Percentiles rank a stretch among this genome's conserved stretches.
These are phyloP conservation scores for Arizona elegans DNA, from an alignment of 2,113 vertebrate species.

Conservation along the genomic window DNA sequence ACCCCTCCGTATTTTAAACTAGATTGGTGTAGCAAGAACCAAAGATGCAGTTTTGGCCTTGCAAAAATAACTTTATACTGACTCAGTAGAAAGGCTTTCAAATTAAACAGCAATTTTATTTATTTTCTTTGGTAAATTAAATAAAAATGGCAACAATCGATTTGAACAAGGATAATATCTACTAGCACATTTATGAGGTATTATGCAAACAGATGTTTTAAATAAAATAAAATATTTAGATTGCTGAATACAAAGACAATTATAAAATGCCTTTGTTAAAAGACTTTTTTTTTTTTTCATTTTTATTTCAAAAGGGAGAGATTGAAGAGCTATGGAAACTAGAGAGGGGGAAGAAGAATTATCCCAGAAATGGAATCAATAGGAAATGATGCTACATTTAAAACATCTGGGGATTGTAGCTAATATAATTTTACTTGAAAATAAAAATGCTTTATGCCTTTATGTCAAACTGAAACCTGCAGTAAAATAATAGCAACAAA, in stretches of 20 bases:
- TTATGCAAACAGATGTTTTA: conserved; percentile 78
- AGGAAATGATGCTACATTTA: conserved; percentile 80
- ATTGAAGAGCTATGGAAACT: conserved; percentile 25
- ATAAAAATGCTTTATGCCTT: conserved; percentile 77
- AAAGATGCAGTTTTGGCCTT: conserved; percentile 63
- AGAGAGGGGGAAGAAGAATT: conserved; percentile 59
- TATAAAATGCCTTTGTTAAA: conserved; percentile 77
- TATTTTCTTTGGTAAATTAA: conserved; percentile 69
- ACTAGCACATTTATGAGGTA: conserved; percentile 67
- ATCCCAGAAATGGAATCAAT: conserved; percentile 73
- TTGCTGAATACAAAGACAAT: conserved; percentile 79
- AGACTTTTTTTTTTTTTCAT: conserved; percentile 76
- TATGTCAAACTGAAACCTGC: conserved; percentile 71
- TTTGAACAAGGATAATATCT: conserved; percentile 67
- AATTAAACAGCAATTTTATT: conserved; percentile 66
- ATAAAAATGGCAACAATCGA: conserved; percentile 72
- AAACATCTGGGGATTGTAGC: conserved; percentile 82
- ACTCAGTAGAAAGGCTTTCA: conserved; percentile 59
- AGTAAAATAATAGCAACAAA: conserved; percentile 61
- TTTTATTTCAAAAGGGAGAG: conserved; percentile 53
- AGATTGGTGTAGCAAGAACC: conserved; percentile 60
- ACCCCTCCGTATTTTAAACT: conserved; percentile 50
- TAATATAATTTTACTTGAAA: conserved; percentile 80
- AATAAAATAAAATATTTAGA: conserved; percentile 78
- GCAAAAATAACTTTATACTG: conserved; percentile 48